Percentiles rank a stretch among this genome's conserved stretches.
These are phyloP conservation scores for Ceraclea dissimilis DNA, from an alignment of 2,888 invertebrate species.

Conservation along the genomic window DNA sequence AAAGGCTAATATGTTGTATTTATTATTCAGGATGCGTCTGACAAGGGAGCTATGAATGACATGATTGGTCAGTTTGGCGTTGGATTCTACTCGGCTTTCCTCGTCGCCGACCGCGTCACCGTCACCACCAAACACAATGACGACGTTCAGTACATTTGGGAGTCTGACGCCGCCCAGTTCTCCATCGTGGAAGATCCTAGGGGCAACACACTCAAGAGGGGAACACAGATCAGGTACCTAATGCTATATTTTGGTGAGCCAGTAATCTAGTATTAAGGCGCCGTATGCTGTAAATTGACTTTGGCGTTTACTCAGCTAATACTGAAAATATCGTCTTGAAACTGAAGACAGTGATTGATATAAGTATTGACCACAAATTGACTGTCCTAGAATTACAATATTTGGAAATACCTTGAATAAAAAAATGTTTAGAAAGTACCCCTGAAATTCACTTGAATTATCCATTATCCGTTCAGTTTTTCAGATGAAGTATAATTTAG, in stretches of 20 bases:
- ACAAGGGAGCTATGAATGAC: conserved; percentile 70
- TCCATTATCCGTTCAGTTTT: no score
- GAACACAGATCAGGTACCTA: conserved; percentile 69
- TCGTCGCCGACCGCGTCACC: conserved; percentile 92
- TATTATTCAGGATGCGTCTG: conserved; percentile 17
- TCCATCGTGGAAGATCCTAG: conserved; percentile 90
- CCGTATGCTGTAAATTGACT: no score
- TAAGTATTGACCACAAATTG: background rate
- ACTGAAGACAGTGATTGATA: background rate
- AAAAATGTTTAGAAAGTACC: background rate
- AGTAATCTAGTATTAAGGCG: background rate
- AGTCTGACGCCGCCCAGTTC: conserved; percentile 89
- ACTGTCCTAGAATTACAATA: no score
- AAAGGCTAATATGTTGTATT: no score
- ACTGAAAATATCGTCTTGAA: no score
- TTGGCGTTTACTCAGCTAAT: no score
- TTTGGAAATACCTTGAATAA: no score
- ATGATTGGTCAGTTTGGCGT: conserved; percentile 99
- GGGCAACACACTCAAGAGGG: conserved; percentile 84
- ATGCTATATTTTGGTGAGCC: background rate
- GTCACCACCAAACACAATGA: conserved; percentile 94
- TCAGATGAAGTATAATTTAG: no score
- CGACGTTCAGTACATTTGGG: conserved; percentile 95
- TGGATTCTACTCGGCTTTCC: conserved; percentile 97
- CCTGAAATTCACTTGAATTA: no score